A percentile compares a stretch with the other conserved stretches of the same genome.
These are phyloP conservation scores for Drosophila yakuba DNA, from an alignment of 1,140 invertebrate genomes.

Conservation along the genomic window DNA sequence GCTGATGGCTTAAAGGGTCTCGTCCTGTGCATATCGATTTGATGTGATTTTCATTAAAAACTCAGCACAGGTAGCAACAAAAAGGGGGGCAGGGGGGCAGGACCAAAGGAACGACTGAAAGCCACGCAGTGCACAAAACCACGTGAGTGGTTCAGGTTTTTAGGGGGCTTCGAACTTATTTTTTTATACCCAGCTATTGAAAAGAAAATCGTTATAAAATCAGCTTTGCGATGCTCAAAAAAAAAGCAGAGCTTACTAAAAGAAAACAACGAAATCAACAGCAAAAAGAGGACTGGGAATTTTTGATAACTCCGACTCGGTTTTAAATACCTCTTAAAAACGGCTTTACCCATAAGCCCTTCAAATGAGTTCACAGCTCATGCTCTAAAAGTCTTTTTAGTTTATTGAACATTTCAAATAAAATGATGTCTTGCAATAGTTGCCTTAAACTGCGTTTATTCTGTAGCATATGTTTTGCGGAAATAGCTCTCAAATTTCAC, in stretches of 20 bases:
- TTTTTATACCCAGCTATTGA: constrained; percentile 13
- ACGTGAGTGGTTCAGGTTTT: constrained; percentile 38
- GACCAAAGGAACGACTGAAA: constrained; percentile 20
- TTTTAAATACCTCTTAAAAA: background rate
- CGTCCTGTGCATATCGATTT: constrained; percentile 71
- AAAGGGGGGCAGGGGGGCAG: constrained; percentile 1
- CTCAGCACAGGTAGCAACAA: constrained; percentile 63
- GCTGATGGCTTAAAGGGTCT: constrained; percentile 42
- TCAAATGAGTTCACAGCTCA: background rate
- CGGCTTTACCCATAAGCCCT: too few species aligned
- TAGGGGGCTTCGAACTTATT: constrained; percentile 10
- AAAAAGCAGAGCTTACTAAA: constrained; percentile 9
- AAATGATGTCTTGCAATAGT: background rate
- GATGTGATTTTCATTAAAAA: constrained; percentile 81
- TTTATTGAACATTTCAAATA: background rate
- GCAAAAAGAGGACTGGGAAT: background rate
- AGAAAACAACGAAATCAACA: background rate
- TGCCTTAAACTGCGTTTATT: background rate
- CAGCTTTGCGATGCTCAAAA: constrained; percentile 43
- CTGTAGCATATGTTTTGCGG: too few species aligned
- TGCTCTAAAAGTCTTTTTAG: background rate
- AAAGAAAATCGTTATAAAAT: constrained; percentile 68
- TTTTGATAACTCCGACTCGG: too few species aligned
- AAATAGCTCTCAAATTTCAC: background rate
- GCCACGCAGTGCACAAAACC: constrained; percentile 51